phyloP scores from a whole-genome alignment of 2,113 vertebrate species.

The Podarcis cretensis region DNA sequence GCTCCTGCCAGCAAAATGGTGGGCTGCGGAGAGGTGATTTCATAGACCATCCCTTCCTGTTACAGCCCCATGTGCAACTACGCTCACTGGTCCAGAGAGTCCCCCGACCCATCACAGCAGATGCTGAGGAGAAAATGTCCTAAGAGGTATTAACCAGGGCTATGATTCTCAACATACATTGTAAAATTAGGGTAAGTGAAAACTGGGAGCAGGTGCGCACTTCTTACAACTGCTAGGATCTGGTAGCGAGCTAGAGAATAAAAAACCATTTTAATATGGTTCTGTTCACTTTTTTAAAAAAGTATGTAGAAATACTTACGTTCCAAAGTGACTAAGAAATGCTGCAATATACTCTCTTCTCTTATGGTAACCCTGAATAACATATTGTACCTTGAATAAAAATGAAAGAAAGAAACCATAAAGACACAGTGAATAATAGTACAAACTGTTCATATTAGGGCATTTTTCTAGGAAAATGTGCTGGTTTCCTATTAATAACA shows the following conservation, averaged over 20 bases:
- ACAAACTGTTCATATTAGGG: neutral
- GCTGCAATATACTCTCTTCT: slow-evolving; percentile 98
- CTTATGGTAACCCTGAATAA: slow-evolving; percentile 98
- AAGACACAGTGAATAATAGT: slow-evolving; percentile 6
- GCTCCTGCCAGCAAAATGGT: neutral
- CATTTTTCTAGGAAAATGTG: slow-evolving; percentile 23
- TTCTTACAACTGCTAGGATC: neutral
- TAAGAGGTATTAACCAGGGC: neutral
- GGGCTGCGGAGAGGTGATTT: too few relatives aligned
- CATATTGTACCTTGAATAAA: slow-evolving; percentile 91
- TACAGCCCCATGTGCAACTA: neutral
- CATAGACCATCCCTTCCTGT: neutral
- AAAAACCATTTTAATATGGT: neutral
- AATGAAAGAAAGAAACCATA: slow-evolving; percentile 34
- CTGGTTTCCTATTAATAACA: neutral
- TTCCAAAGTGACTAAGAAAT: slow-evolving; percentile 99
- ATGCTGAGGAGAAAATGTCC: too few relatives aligned
- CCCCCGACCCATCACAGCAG: too few relatives aligned
- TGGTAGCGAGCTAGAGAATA: neutral
- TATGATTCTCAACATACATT: neutral
- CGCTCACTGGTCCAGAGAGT: too few relatives aligned
- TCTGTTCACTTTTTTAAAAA: slow-evolving; percentile 6
- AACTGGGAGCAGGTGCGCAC: neutral
- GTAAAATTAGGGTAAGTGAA: neutral
- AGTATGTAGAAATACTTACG: slow-evolving; percentile 80